Percentiles rank a stretch among this genome's conserved stretches.
phyloP scores from a whole-genome alignment of 1,140 invertebrate species.

The Atta texana region DNA sequence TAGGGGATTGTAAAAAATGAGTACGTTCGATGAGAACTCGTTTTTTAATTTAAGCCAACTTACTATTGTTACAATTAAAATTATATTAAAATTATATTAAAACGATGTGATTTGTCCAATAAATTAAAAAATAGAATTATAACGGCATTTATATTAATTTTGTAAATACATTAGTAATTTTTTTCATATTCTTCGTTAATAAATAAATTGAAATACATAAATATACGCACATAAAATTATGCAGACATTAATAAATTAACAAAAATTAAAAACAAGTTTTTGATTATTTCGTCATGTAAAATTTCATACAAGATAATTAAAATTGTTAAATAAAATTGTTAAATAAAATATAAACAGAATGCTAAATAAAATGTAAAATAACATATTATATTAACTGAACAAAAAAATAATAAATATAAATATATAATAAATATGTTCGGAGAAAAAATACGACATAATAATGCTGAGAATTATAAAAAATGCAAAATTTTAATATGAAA shows the following conservation, averaged over 20 bases:
- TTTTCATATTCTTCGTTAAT: neutral
- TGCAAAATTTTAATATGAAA: neutral
- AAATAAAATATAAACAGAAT: neutral
- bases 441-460: neutral
- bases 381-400: neutral
- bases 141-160: neutral
- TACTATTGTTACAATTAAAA: neutral
- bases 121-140: constrained; percentile 2
- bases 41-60: neutral
- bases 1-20: neutral
- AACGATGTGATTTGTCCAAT: neutral
- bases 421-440: neutral
- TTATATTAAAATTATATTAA: neutral
- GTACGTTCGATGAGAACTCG: neutral
- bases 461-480: neutral
- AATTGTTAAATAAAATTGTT: constrained; percentile 17
- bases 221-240: neutral
- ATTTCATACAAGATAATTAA: neutral
- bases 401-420: neutral
- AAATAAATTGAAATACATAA: neutral
- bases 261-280: neutral
- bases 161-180: neutral
- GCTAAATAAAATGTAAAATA: neutral
- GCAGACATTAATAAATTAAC: neutral
- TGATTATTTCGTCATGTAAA: neutral